Evolutionary conservation across 2,113 vertebrate species (phyloP), one percentile per base, ranked within the genome.

Genomic region (Chlamydotis undulata): DNA sequence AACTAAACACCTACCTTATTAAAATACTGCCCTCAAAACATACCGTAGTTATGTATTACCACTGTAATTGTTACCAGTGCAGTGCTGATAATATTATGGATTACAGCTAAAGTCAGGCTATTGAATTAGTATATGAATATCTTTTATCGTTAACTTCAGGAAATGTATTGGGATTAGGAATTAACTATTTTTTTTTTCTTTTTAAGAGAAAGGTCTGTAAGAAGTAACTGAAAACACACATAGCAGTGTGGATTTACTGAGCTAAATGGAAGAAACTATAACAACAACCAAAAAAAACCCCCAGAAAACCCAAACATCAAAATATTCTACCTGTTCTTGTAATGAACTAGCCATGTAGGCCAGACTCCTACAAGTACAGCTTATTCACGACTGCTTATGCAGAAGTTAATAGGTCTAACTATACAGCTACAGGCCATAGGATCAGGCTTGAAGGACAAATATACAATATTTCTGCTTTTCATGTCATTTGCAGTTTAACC

Each of bases 1-100:
- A 94, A 92, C 94, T 43, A 95, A 97, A 97, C 97, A 95, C 95
- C 94, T 96, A 95, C 93, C 92, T 95, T 97, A 96, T 95, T 95
- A 97, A 97, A 97, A 91, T 43, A 95, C 89, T 96, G 65, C 93
- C 93, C 97, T 96, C 95, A 86, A 93, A 95, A 96, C 85, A 92
- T 67, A 57, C 91, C 22, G 63, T 70, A 81, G 39, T 90, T 94
- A 80, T 86, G 80, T 55, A 96, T 91, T 88, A 65, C 91, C 91
- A 80, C 87, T 56, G 75, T 92, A 97, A 95, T 92, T 96, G 96
- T 94, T 94, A 92, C 88, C 88, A 92, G 83, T 65, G 82, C 64
- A 94, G 52, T 55, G 81, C 91, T 90, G 96, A 91, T 96, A 95
- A 95, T 80, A 71, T 95, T 96, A 92, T 52, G 93, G 91, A 93